A percentile compares a stretch with the other conserved stretches of the same genome.
Evolutionary conservation across 2,888 invertebrate species (phyloP).

Genomic region (Zaprionus bogoriensis): DNA sequence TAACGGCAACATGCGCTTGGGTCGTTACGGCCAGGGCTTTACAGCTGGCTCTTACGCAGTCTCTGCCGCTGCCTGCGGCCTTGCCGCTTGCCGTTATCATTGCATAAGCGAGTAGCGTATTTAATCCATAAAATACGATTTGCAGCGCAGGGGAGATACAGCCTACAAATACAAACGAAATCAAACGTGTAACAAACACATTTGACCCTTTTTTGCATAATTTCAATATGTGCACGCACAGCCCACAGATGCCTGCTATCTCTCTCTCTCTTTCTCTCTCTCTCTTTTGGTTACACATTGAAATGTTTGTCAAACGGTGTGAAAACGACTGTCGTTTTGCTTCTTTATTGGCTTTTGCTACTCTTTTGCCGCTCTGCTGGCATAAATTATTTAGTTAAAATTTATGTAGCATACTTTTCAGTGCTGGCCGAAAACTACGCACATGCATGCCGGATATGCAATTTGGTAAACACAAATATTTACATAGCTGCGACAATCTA

Average conservation of each 20-base stretch:
- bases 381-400: slow-evolving; percentile 3
- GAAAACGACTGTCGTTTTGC: slow-evolving; percentile 61
- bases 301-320: slow-evolving; percentile 68
- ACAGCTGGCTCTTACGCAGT: too few species aligned
- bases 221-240: slow-evolving; percentile 44
- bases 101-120: slow-evolving; percentile 53
- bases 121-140: slow-evolving; percentile 71
- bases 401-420: slow-evolving; percentile 7
- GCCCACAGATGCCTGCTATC: too few species aligned
- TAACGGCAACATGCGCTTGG: slow-evolving; percentile 46
- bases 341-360: slow-evolving; percentile 40
- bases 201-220: slow-evolving; percentile 68
- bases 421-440: slow-evolving; percentile 2
- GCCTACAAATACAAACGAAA: slow-evolving; percentile 29
- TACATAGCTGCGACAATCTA: background rate
- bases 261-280: slow-evolving; percentile 14
- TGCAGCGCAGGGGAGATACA: slow-evolving; percentile 22
- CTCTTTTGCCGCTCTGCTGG: background rate
- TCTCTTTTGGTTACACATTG: slow-evolving; percentile 52
- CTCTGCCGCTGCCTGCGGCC: slow-evolving; percentile 20
- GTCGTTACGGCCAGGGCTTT: background rate
- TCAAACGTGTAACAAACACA: slow-evolving; percentile 47
- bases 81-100: slow-evolving; percentile 27
- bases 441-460: background rate
- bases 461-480: slow-evolving; percentile 1